Conservation (phyloP, 2,888 invertebrate species). For the Caenorhabditis virilis region DNA sequence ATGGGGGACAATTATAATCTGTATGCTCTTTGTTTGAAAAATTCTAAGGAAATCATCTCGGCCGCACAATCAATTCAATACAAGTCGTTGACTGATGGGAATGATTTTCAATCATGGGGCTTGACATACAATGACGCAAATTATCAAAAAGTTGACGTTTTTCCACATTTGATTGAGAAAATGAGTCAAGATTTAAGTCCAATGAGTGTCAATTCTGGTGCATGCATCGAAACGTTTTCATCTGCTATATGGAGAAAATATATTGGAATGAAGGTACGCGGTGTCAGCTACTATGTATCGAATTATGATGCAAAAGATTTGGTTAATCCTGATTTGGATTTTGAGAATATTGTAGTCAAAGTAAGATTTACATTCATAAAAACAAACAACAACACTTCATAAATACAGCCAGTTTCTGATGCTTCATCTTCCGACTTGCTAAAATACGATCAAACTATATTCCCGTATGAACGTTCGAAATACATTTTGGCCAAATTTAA, state of each 20-base stretch:
- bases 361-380: no score
- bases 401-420: constrained; percentile 10
- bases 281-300: constrained; percentile 20
- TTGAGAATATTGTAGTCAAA: constrained; percentile 15
- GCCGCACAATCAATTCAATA: constrained; percentile 21
- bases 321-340: constrained; percentile 19
- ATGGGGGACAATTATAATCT: constrained; percentile 29
- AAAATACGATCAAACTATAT: constrained; percentile 23
- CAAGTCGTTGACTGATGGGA: constrained; percentile 11
- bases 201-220: constrained; percentile 26
- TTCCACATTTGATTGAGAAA: constrained; percentile 18
- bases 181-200: constrained; percentile 17
- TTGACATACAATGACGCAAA: constrained; percentile 8
- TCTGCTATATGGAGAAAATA: constrained; percentile 20
- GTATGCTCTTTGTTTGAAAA: constrained; percentile 28
- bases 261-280: constrained; percentile 23
- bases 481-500: constrained; percentile 22
- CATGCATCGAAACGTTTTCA: constrained; percentile 24
- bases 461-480: constrained; percentile 25
- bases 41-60: constrained; percentile 12
- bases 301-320: constrained; percentile 14
- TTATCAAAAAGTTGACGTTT: constrained; percentile 3
- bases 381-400: no score
- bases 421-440: constrained; percentile 10
- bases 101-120: constrained; percentile 18